Percentiles rank a stretch among this genome's conserved stretches.
phyloP scores from a whole-genome alignment of 1,140 invertebrate genomes.

The Drosophila murphyi region DNA sequence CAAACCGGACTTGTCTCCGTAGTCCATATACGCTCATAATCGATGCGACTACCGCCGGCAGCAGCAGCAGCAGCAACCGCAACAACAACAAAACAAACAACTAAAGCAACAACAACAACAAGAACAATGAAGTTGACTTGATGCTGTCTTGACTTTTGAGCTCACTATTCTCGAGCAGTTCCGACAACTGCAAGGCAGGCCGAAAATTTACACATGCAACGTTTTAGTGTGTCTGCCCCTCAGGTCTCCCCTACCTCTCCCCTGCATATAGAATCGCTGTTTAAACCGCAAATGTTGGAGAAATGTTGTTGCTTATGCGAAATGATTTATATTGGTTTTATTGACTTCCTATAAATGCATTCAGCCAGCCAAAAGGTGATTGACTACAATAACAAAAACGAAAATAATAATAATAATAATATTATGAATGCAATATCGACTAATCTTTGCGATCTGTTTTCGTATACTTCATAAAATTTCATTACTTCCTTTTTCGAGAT shows the following conservation, averaged over 20 bases:
- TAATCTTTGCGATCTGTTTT: constrained; percentile 64
- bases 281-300: constrained; percentile 25
- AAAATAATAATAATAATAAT: constrained; percentile 33
- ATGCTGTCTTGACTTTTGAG: constrained; percentile 61
- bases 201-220: constrained; percentile 63
- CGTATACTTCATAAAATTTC: constrained; percentile 46
- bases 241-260: background rate
- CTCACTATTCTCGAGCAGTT: constrained; percentile 67
- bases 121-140: constrained; percentile 46
- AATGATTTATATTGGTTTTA: constrained; percentile 64
- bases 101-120: constrained; percentile 30
- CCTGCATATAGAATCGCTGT: constrained; percentile 2
- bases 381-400: constrained; percentile 63
- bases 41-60: constrained; percentile 67
- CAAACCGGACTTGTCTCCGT: constrained; percentile 74
- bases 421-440: constrained; percentile 44
- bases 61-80: constrained; percentile 28
- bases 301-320: constrained; percentile 41
- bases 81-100: constrained; percentile 6
- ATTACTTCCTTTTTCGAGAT: constrained; percentile 68
- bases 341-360: constrained; percentile 76
- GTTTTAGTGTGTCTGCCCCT: constrained; percentile 13
- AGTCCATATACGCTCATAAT: constrained; percentile 77
- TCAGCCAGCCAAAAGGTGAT: constrained; percentile 69
- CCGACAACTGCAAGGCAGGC: constrained; percentile 74